These are phyloP conservation scores for Xiphorhynchus erythropygius DNA, from an alignment of 2,797 vertebrate species.

Conservation along the genomic window DNA sequence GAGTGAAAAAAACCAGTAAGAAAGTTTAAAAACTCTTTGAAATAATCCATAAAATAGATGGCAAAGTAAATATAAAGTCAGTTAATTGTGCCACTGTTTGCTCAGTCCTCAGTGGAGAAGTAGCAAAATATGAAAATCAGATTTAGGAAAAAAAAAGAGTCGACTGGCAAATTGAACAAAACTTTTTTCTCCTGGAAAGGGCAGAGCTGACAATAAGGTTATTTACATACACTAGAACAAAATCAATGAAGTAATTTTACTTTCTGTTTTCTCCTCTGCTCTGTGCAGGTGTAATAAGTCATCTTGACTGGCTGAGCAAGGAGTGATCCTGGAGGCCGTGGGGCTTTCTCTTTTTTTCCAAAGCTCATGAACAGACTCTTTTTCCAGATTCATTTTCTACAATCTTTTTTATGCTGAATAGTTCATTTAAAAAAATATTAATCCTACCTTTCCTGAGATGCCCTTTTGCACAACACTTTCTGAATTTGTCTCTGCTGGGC, in stretches of 20 bases:
- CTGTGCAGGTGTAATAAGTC: slow-evolving; percentile 62
- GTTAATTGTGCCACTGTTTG: slow-evolving; percentile 1
- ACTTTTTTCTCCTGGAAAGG: slow-evolving; percentile 61
- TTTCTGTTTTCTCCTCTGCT: slow-evolving; percentile 58
- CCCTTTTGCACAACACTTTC: background rate
- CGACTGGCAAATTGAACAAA: slow-evolving; percentile 54
- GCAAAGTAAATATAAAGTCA: slow-evolving; percentile 4
- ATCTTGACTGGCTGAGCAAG: slow-evolving; percentile 51
- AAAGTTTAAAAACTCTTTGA: slow-evolving; percentile 40
- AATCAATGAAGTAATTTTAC: slow-evolving; percentile 75
- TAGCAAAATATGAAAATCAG: slow-evolving; percentile 5
- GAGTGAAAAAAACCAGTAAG: background rate
- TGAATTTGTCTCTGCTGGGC: background rate
- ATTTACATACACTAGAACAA: slow-evolving; percentile 66
- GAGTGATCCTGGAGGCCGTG: background rate
- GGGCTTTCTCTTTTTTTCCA: background rate
- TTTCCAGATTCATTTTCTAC: background rate
- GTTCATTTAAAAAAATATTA: background rate
- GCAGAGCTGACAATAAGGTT: slow-evolving; percentile 70
- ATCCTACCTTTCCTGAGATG: background rate
- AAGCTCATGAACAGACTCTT: background rate
- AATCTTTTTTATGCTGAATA: background rate
- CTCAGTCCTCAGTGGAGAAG: background rate
- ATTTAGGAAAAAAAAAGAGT: background rate
- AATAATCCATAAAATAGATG: slow-evolving; percentile 18